Evolutionary conservation across 2,888 invertebrate genomes (phyloP).

Genomic region (Metallyticus violacea): DNA sequence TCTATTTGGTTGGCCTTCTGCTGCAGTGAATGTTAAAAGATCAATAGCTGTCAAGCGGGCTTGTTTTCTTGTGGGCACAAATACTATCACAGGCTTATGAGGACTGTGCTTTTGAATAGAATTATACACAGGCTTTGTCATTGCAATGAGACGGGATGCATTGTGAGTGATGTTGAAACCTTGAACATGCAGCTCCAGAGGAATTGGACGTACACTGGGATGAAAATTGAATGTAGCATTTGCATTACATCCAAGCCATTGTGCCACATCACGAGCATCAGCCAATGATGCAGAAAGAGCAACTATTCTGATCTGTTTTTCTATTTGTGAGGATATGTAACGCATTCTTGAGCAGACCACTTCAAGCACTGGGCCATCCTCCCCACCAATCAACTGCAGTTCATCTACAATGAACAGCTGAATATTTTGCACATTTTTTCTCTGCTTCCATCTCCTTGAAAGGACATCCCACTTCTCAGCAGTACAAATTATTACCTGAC

Average conservation of each 20-base stretch:
- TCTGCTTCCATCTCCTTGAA: slow-evolving; percentile 97
- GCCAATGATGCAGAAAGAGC: slow-evolving; percentile 91
- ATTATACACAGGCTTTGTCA: slow-evolving; percentile 97
- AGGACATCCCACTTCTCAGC: slow-evolving; percentile 99
- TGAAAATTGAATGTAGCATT: slow-evolving; percentile 98
- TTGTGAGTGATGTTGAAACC: slow-evolving; percentile 94
- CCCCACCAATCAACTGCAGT: slow-evolving; percentile 84
- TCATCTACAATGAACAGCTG: slow-evolving; percentile 96
- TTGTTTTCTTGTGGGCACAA: slow-evolving; percentile 88
- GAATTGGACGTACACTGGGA: slow-evolving; percentile 93
- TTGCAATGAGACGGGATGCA: slow-evolving; percentile 90
- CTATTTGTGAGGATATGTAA: slow-evolving; percentile 95
- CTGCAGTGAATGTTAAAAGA: slow-evolving; percentile 88
- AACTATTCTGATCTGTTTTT: slow-evolving; percentile 84
- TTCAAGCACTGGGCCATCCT: slow-evolving; percentile 91
- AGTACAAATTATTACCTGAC: slow-evolving; percentile 83
- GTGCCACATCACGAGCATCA: slow-evolving; percentile 92
- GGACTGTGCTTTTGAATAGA: slow-evolving; percentile 82
- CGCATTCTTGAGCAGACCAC: slow-evolving; percentile 88
- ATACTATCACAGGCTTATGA: slow-evolving; percentile 80
- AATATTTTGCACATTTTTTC: slow-evolving; percentile 96
- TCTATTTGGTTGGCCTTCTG: slow-evolving; percentile 79
- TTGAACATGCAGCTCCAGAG: slow-evolving; percentile 90
- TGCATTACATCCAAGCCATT: slow-evolving; percentile 93
- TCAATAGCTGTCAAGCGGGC: slow-evolving; percentile 94